Conservation (phyloP, 2,888 invertebrate species). For the Euproctis similis region DNA sequence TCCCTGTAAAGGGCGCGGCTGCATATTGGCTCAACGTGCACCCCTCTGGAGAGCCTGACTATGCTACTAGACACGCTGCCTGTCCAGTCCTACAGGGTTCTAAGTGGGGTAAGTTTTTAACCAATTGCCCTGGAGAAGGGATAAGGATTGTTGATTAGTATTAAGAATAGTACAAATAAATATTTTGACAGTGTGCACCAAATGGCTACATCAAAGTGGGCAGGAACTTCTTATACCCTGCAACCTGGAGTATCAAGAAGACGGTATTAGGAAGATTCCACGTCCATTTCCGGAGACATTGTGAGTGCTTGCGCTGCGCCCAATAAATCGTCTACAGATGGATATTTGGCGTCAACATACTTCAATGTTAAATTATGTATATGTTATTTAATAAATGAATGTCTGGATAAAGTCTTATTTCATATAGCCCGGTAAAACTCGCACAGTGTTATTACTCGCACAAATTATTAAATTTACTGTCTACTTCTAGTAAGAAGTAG, state of each 20-base stretch:
- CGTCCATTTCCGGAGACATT: conserved; percentile 46
- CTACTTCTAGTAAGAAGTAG: too few species aligned
- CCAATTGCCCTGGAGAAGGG: too few species aligned
- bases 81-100: conserved; percentile 97
- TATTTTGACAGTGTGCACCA: conserved; percentile 89
- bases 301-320: conserved; percentile 47
- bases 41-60: conserved; percentile 94
- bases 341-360: too few species aligned
- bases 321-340: too few species aligned
- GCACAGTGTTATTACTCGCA: too few species aligned
- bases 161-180: too few species aligned
- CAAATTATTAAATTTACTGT: too few species aligned
- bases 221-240: conserved; percentile 88
- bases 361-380: too few species aligned
- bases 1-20: conserved; percentile 93
- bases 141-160: too few species aligned
- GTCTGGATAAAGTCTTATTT: too few species aligned
- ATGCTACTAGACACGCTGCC: conserved; percentile 94
- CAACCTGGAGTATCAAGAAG: conserved; percentile 68
- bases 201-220: conserved; percentile 94
- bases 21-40: conserved; percentile 97
- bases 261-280: conserved; percentile 44
- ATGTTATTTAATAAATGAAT: too few species aligned
- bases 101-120: conserved; percentile 88
- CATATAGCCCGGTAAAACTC: too few species aligned